phyloP scores from a whole-genome alignment of 2,113 vertebrate species.

The Petromus typicus region DNA sequence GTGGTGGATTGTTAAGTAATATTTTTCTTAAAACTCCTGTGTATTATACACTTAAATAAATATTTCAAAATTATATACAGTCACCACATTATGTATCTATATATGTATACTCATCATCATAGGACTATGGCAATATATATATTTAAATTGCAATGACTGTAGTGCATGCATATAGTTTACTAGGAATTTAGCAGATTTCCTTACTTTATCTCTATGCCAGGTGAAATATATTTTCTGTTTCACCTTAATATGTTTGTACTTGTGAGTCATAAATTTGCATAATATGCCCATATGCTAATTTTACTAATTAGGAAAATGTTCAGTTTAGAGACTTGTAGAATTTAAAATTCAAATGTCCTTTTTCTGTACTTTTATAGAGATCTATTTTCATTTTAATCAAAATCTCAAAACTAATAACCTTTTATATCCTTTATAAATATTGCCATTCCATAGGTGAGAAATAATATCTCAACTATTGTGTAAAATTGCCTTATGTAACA shows the following conservation, averaged over 20 bases:
- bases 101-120: not conserved
- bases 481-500: not conserved
- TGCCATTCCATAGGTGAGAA: not conserved
- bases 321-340: constrained; percentile 27
- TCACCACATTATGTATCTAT: not conserved
- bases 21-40: constrained; percentile 25
- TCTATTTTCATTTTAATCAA: not conserved
- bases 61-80: constrained; percentile 3
- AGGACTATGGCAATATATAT: not conserved
- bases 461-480: not conserved
- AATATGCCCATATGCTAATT: not conserved
- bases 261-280: not conserved
- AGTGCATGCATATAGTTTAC: not conserved
- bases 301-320: not conserved
- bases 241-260: not conserved
- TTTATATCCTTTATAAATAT: not conserved
- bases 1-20: not conserved
- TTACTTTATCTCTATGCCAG: not conserved
- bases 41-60: constrained; percentile 1
- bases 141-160: not conserved
- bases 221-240: not conserved
- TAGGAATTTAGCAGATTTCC: not conserved
- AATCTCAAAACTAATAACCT: not conserved
- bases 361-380: constrained; percentile 3
- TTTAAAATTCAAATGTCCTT: not conserved